Evolutionary conservation across 2,113 vertebrate genomes (phyloP).

Genomic region (Indicator indicator): DNA sequence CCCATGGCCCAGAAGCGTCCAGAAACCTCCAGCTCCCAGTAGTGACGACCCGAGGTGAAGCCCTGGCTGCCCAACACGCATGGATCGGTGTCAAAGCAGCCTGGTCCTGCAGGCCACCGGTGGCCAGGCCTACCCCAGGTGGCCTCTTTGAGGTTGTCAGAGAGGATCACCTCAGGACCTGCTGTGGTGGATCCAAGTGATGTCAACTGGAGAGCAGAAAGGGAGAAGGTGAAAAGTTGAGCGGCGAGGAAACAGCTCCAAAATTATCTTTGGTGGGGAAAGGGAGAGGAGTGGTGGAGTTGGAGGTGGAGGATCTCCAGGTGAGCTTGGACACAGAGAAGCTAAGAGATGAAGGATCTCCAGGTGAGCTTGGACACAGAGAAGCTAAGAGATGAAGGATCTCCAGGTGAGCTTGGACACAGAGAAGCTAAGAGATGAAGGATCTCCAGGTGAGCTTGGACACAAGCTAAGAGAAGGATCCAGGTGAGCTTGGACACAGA

Average conservation of each 20-base stretch:
- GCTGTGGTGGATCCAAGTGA: conserved; percentile 46
- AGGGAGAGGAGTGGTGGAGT: neutral
- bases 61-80: conserved; percentile 18
- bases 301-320: neutral
- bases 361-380: no score
- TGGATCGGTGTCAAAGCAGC: neutral
- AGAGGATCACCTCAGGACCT: conserved; percentile 46
- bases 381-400: no score
- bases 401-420: no score
- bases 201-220: neutral
- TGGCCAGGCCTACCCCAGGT: neutral
- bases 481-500: no score
- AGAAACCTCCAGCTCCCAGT: conserved; percentile 35
- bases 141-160: conserved; percentile 14
- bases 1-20: conserved; percentile 36
- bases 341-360: no score
- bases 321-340: neutral
- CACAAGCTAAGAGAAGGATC: no score
- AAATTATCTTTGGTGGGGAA: neutral
- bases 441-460: no score
- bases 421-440: no score
- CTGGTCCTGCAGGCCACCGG: neutral
- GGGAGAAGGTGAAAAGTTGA: neutral
- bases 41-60: conserved; percentile 41
- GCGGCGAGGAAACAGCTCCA: accelerated